Base-by-base conservation (phyloP, 1,140 invertebrate species). In the Drosophila miranda region DNA sequence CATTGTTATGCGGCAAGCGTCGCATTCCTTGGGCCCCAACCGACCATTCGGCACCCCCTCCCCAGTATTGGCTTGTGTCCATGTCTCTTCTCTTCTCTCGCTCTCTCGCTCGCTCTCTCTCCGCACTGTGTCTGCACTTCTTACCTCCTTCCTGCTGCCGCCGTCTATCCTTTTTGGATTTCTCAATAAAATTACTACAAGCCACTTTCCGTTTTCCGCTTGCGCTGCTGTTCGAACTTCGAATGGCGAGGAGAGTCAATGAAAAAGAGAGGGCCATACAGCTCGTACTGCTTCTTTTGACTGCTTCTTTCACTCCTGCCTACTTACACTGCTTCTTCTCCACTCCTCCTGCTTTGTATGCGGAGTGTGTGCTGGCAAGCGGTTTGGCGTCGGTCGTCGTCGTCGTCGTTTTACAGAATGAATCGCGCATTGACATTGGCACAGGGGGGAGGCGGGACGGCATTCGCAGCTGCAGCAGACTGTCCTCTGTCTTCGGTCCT, bases 121-220 rank as follows among this genome's bases (percentile, higher is more conserved):
- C 19, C 14, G 19, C 13, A 38, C 34, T 38, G 9, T 3, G 26
- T 28, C 9, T 7, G 14, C 0, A 50, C 42, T 50, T 44, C 54
- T 59, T 69, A 78, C 61, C 78, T 82, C 79, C 63, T 79, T 75
- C 59, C 61, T 41, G 14, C 23, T 55, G 42, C 38, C 26, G 41
- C 56, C 49, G 48, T 48, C 66, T 78, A 13, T 38, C 79, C 56
- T 59, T 61, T 68, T 51, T 43, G 66, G 56, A 79, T 75, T 81
- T 81, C 77, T 86, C 76, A 86, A 84, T 84, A 86, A 84, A 86
- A 75, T 63, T 73, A 80, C 80, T 49, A 64, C 75, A 46, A 75
- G 58, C 44, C 61, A 82, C 81, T 87, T 84, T 84, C 81, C 82
- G 81, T 81, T 81, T 84, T 67, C 71, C 72, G 64, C 8, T 67